Evolutionary conservation across 2,888 invertebrate genomes (phyloP), one percentile per base, ranked within the genome.

Genomic region (Rosalia funebris): DNA sequence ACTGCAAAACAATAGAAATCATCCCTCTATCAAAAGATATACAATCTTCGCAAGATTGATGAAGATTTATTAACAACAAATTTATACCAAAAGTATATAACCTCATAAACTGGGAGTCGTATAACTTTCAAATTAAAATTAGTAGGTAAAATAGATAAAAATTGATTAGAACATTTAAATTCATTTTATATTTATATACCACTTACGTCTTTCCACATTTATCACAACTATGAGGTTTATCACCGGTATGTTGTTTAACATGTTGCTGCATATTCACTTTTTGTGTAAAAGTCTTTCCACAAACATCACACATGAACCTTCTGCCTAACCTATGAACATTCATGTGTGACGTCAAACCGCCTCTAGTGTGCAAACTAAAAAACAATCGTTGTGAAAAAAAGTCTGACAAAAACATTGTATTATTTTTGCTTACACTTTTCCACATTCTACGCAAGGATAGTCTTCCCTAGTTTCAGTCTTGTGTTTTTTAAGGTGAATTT

Each of bases 281-380:
- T 73, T 87, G 87, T 10, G 82, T 82, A 71, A 86, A 87, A 0
- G 81, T 78, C 65, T 83, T 83, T 37, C 79, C 82, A 78, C 88
- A 88, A 3, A 87, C 81, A 36, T 87, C 86, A 73, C 88, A 88
- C 73, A 83, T 77, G 78, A 81, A 81, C 37, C 80, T 67, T 42
- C 80, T 67, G 7, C 82, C 82, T 11, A 81, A 64, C 53, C 81
- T 72, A 66, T 83, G 83, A 3, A 80, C 81, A 62, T 80, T 81
- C 78, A 82, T 80, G 62, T 83, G 83, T 1, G 82, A 80, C 12
- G 82, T 82, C 50, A 81, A 71, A 15, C 82, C 83, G 10, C 81
- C 81, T 62, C 81, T 72, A 4, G 82, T 82, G 63, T 81, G 81
- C 42, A 82, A 75, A 50, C 82, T 82, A 64, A 20, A 77, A 74